Conservation (phyloP, 2,113 vertebrate species). For the Zapus hudsonius region DNA sequence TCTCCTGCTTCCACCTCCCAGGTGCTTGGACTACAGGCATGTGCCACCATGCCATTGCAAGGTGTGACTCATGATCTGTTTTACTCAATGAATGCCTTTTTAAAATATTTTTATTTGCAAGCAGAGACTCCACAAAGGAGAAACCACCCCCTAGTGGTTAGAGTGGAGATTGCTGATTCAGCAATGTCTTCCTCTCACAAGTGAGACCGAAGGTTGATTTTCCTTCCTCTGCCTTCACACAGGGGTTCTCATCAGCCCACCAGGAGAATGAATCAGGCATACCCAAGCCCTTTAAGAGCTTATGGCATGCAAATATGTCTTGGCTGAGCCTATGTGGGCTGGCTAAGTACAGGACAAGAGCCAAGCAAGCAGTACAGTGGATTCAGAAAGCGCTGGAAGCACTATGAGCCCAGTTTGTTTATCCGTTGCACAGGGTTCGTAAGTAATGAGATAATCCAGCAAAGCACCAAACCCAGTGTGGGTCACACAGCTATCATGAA, state of each 20-base stretch:
- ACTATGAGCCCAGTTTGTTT: not conserved
- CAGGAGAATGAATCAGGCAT: not conserved
- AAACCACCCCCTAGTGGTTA: conserved; percentile 7
- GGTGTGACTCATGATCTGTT: not conserved
- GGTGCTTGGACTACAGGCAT: not conserved
- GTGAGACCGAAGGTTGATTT: not conserved
- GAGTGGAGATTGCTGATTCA: not conserved
- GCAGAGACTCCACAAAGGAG: not conserved
- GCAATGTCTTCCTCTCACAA: not conserved
- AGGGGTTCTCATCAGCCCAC: not conserved
- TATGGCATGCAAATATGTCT: not conserved
- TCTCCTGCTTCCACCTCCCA: not conserved
- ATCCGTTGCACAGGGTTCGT: not conserved
- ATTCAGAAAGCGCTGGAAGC: not conserved
- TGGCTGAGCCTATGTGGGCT: not conserved
- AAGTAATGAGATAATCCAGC: not conserved
- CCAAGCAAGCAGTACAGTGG: not conserved
- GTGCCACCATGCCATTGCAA: not conserved
- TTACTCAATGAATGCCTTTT: not conserved
- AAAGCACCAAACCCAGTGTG: not conserved
- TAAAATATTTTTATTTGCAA: too few species aligned
- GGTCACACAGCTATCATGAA: not conserved
- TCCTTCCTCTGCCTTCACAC: not conserved
- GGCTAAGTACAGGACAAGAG: not conserved
- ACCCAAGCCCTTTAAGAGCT: not conserved